Evolutionary conservation across 2,113 vertebrate species (phyloP).

Genomic region (Dicentrarchus labrax): DNA sequence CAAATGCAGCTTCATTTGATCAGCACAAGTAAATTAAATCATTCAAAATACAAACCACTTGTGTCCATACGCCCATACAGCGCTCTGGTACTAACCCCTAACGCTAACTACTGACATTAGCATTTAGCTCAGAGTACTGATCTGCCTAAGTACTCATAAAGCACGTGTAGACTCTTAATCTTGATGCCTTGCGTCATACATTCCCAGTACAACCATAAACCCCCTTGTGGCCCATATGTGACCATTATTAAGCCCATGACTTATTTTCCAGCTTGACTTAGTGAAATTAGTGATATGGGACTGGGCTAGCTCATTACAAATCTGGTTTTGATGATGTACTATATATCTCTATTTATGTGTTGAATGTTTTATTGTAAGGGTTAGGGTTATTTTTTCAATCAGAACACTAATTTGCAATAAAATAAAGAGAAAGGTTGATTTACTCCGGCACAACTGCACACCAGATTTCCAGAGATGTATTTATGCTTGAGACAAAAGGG

Average conservation of each 20-base stretch:
- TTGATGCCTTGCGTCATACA: neutral
- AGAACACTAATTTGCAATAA: neutral
- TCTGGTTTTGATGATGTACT: constrained; percentile 11
- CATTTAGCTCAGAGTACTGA: neutral
- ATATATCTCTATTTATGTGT: neutral
- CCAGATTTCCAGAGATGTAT: constrained; percentile 25
- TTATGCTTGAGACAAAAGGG: neutral
- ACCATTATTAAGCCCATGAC: neutral
- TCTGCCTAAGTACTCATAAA: neutral
- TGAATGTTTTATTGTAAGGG: neutral
- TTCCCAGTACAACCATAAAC: neutral
- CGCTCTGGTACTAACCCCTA: too few relatives aligned
- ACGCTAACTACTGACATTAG: neutral
- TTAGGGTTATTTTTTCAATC: neutral
- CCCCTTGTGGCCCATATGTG: neutral
- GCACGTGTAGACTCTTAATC: neutral
- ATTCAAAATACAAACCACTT: too few relatives aligned
- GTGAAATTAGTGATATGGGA: neutral
- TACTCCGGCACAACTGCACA: neutral
- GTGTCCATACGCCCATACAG: too few relatives aligned
- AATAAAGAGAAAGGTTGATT: neutral
- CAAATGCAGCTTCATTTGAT: too few relatives aligned
- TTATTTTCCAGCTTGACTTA: constrained; percentile 10
- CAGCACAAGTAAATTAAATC: too few relatives aligned
- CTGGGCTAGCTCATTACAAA: constrained; percentile 6